Base-by-base conservation (phyloP, 2,888 invertebrate genomes). In the Mythimna lalbum region DNA sequence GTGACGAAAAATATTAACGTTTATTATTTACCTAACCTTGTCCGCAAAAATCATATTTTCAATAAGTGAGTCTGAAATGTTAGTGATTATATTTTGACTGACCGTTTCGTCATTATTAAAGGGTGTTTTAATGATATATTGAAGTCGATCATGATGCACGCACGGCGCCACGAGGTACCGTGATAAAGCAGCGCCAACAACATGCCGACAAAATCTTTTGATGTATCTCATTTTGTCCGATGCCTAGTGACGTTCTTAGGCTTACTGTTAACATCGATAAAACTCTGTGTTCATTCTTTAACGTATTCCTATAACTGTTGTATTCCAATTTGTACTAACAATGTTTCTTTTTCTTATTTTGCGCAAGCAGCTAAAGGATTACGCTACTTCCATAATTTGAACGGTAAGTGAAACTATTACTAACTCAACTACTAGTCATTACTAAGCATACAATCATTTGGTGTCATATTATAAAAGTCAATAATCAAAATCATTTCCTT, bases 351-450 rank as follows among this genome's bases (percentile, higher is more conserved):
- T 68, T 56, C 55, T 71, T 23, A 43, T 49, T 39, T 43, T 76
- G 47, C 50, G 50, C 75, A 75, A 50, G 63, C 75, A 56, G 78
- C 78, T 60, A 36, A 17, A 12, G 77, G 47, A 43, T 7, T 56
- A 21, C 19, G 1, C 4, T 31, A 49, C 17, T n/a, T 57, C 9
- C 36, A 33, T 10, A 47, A 53, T 17, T 2, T 14, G 23, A 59
- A 50, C 17, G 43, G 72, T 75, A 61, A 78, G 75, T 59, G 6
- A 50, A 43, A 47, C 49, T 23, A 49, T 21, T 53, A 36, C 7
- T 61, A 19, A 53, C 9, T 52, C 6, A 43, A 43, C 43, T 19
- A 43, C 10, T 4, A 43, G 4, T 43, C 10, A 43, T 43, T 33
- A 5, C n/a, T 55, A 55, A 55, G 31, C 5, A 55, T 55, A 23